Percentiles rank a stretch among this genome's conserved stretches.
These are phyloP conservation scores for Drosophila asahinai DNA, from an alignment of 1,140 invertebrate species.

Conservation along the genomic window DNA sequence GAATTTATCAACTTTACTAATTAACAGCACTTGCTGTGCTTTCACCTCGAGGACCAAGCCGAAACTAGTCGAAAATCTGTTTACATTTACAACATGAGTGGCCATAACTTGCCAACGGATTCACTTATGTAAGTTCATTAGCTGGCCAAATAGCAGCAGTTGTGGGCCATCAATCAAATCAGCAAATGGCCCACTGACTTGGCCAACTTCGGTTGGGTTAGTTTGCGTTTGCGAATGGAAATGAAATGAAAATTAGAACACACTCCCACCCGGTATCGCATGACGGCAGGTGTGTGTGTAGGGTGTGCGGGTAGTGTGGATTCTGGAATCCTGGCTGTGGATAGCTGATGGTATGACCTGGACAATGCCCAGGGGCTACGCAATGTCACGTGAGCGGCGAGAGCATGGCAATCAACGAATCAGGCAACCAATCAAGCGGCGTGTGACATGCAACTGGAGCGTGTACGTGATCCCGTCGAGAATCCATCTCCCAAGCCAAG, in stretches of 20 bases:
- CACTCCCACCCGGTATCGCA: conserved; percentile 2
- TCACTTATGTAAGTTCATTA: conserved; percentile 73
- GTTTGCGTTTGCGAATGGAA: conserved; percentile 52
- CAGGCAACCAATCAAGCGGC: conserved; percentile 80
- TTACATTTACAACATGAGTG: conserved; percentile 39
- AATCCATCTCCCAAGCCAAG: conserved; percentile 7
- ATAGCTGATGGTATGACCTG: conserved; percentile 21
- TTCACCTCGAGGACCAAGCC: not conserved
- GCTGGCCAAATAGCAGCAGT: conserved; percentile 36
- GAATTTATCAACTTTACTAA: conserved; percentile 75
- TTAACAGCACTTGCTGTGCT: conserved; percentile 40
- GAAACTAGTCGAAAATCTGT: conserved; percentile 22
- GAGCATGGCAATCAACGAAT: conserved; percentile 68
- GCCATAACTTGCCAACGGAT: conserved; percentile 68
- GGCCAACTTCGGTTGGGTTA: conserved; percentile 24
- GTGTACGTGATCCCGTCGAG: conserved; percentile 60
- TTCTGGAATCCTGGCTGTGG: conserved; percentile 3
- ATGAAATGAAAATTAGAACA: conserved; percentile 79
- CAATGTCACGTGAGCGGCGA: conserved; percentile 59
- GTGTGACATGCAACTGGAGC: conserved; percentile 79
- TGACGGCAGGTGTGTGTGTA: conserved; percentile 18
- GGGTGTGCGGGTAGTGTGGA: not conserved
- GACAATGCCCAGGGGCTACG: conserved; percentile 57
- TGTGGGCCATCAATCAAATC: conserved; percentile 74
- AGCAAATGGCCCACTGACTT: conserved; percentile 68